Conservation (phyloP, 2,888 invertebrate species). For the Unio pictorum region DNA sequence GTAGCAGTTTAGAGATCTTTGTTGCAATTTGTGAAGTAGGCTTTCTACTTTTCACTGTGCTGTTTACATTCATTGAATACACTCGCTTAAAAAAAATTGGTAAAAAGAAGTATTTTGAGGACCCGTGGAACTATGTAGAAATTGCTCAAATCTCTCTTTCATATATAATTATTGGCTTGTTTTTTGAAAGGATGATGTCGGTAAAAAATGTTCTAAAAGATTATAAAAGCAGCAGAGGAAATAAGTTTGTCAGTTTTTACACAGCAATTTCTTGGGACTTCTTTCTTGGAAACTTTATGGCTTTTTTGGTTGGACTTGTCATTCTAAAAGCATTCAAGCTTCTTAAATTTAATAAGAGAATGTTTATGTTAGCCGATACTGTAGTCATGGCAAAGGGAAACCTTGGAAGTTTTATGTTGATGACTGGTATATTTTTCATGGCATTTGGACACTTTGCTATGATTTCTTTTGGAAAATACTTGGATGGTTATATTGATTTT, state of each 20-base stretch:
- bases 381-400: slow-evolving; percentile 18
- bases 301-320: slow-evolving; percentile 37
- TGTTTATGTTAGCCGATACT: slow-evolving; percentile 36
- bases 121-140: slow-evolving; percentile 47
- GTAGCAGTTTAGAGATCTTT: slow-evolving; percentile 33
- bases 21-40: slow-evolving; percentile 38
- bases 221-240: slow-evolving; percentile 17
- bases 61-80: slow-evolving; percentile 40
- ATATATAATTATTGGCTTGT: slow-evolving; percentile 39
- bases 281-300: slow-evolving; percentile 40
- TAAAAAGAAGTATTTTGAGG: slow-evolving; percentile 35
- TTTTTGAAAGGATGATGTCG: slow-evolving; percentile 39
- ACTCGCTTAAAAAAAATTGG: slow-evolving; percentile 29
- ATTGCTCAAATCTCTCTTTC: slow-evolving; percentile 39
- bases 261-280: slow-evolving; percentile 42
- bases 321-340: slow-evolving; percentile 50
- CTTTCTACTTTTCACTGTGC: slow-evolving; percentile 38
- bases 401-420: slow-evolving; percentile 29
- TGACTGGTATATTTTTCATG: slow-evolving; percentile 25
- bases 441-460: slow-evolving; percentile 39
- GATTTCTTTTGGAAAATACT: slow-evolving; percentile 33
- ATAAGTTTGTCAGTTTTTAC: slow-evolving; percentile 47
- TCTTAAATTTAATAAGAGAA: slow-evolving; percentile 43
- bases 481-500: slow-evolving; percentile 31
- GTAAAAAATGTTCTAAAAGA: slow-evolving; percentile 29